Base-by-base conservation (phyloP, 2,888 invertebrate genomes). In the Campoplex nolae region DNA sequence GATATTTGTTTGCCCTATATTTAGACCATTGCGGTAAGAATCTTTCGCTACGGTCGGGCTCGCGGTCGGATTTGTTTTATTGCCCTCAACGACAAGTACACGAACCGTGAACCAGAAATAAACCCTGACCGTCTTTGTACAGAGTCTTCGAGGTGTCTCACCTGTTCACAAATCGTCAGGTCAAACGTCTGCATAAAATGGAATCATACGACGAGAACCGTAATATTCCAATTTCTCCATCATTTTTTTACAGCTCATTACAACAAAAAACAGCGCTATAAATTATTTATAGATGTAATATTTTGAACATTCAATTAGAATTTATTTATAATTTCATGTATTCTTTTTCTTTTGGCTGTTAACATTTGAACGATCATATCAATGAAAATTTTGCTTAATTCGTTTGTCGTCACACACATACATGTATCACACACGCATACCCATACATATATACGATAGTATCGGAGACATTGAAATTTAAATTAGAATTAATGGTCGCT, bases 11-110 rank as follows among this genome's bases (percentile, higher is more conserved):
- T 88, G 84, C 79, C 86, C 87, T 88, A 88, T 87, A 89, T 89
- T 88, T 88, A 88, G 89, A 89, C 89, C 85, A 83, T 85, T 76
- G 90, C 84, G 88, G 88, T 91, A 88, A 88, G 89, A 90, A 84
- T 81, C 87, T 89, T 91, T 91, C 89, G 90, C 84, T 88, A 89
- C 88, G 90, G 90, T 90, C 84, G 89, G 86, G 87, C 89, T 67
- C 58, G 75, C 76, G 91, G 91, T 90, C 85, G 88, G 38, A 90
- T 90, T 88, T 89, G 88, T 89, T 92, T 92, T 90, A 92, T 90
- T 91, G 86, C 84, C 90, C 90, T 85, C 83, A 88, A 88, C 89
- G 90, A 42, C 89, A 88, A 89, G 89, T 90, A 83, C 85, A 85
- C 88, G 84, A 65, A 84, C 87, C 87, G 83, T 87, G 84, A 88